These are phyloP conservation scores for Ostrea edulis DNA, from an alignment of 1,140 invertebrate genomes.

Conservation along the genomic window DNA sequence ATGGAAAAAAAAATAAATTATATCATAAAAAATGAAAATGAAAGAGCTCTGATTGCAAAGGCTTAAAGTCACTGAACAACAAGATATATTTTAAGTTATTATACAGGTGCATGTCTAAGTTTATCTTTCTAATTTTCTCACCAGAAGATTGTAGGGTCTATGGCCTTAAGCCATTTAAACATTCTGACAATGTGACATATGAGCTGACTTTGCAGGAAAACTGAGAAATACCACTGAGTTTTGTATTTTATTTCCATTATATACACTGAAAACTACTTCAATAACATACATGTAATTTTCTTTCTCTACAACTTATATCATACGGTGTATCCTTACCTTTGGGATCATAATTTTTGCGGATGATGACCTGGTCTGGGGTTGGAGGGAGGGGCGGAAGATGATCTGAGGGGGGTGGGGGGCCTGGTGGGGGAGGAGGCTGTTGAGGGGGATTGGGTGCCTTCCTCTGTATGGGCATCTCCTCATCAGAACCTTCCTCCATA, in stretches of 20 bases:
- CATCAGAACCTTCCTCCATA: conserved; percentile 82
- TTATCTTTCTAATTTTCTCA: too few species aligned
- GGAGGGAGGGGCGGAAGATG: conserved; percentile 83
- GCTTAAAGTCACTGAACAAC: too few species aligned
- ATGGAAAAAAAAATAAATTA: not conserved
- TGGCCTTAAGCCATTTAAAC: too few species aligned
- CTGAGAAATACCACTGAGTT: too few species aligned
- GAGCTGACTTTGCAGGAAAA: too few species aligned
- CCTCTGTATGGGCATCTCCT: conserved; percentile 79
- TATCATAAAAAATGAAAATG: not conserved
- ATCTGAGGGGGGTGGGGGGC: conserved; percentile 66
- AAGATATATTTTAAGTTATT: too few species aligned
- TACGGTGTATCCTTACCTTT: conserved; percentile 82
- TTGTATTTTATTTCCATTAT: too few species aligned
- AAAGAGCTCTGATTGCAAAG: not conserved
- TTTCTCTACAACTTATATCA: not conserved
- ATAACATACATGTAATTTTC: too few species aligned
- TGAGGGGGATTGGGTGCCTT: conserved; percentile 63
- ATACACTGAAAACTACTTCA: too few species aligned
- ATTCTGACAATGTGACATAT: too few species aligned
- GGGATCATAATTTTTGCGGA: conserved; percentile 98
- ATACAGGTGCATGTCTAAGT: too few species aligned
- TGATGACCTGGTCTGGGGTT: conserved; percentile 92
- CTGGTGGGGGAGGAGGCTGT: conserved; percentile 84
- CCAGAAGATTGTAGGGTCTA: too few species aligned